phyloP scores from a whole-genome alignment of 2,113 vertebrate species.

The Xiphorhynchus elegans region DNA sequence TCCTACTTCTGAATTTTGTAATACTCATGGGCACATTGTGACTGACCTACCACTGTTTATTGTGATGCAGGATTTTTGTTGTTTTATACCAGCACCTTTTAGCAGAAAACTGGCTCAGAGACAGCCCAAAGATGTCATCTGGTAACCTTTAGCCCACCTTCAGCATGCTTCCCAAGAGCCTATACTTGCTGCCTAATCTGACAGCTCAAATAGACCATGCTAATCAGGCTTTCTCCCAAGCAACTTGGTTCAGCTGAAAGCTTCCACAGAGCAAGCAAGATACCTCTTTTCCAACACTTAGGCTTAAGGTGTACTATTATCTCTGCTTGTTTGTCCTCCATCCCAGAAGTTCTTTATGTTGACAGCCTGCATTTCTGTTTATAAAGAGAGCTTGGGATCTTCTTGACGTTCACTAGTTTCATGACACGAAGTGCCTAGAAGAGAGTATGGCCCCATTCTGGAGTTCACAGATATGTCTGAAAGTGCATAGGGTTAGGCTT shows the following conservation, averaged over 20 bases:
- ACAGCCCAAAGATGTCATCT: neutral
- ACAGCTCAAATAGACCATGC: neutral
- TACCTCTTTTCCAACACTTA: neutral
- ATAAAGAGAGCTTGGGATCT: neutral
- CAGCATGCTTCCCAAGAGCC: neutral
- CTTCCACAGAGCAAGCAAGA: neutral
- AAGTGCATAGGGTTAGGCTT: neutral
- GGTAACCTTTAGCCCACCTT: neutral
- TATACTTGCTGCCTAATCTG: neutral
- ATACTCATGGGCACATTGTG: neutral
- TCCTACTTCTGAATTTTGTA: neutral
- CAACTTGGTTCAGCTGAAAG: neutral
- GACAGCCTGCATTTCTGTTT: neutral
- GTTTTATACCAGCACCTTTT: neutral
- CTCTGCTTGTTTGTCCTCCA: accelerated
- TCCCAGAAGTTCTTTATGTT: neutral
- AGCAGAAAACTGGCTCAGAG: neutral
- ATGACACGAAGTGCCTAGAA: neutral
- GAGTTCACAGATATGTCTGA: neutral
- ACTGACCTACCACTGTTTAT: neutral
- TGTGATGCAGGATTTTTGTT: neutral
- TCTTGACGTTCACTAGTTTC: neutral
- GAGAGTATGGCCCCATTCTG: neutral
- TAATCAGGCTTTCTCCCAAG: neutral
- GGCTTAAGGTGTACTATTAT: accelerated